Evolutionary conservation across 2,888 invertebrate genomes (phyloP).

Genomic region (Meta bourneti): DNA sequence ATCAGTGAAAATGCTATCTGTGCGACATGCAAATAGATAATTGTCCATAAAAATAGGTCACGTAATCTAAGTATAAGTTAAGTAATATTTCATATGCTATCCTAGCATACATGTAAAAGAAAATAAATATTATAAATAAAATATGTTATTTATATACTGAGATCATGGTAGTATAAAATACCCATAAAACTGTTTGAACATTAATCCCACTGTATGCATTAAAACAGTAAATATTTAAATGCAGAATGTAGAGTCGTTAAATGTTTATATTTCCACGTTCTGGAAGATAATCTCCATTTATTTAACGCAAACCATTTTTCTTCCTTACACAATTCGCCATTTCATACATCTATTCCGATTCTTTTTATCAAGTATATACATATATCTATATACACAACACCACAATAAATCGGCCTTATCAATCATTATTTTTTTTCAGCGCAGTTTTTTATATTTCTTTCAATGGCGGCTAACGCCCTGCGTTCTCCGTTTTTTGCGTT

Average conservation of each 20-base stretch:
- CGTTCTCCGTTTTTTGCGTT: background rate
- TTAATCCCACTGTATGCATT: too few relatives aligned
- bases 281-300: background rate
- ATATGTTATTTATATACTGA: too few relatives aligned
- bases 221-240: constrained; percentile 37
- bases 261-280: constrained; percentile 50
- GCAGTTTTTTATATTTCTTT: constrained; percentile 3
- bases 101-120: too few relatives aligned
- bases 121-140: too few relatives aligned
- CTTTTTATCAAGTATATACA: constrained; percentile 12
- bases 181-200: too few relatives aligned
- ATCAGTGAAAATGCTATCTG: too few relatives aligned
- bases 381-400: constrained; percentile 9
- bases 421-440: constrained; percentile 38
- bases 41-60: too few relatives aligned
- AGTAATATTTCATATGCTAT: too few relatives aligned
- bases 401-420: constrained; percentile 55
- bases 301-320: constrained; percentile 22
- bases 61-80: too few relatives aligned
- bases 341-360: constrained; percentile 43
- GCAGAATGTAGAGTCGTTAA: constrained; percentile 26
- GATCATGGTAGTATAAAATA: too few relatives aligned
- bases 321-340: constrained; percentile 35
- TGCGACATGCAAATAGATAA: too few relatives aligned
- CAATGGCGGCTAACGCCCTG: constrained; percentile 36